phyloP scores from a whole-genome alignment of 2,113 vertebrate genomes.

The Atractosteus spatula region DNA sequence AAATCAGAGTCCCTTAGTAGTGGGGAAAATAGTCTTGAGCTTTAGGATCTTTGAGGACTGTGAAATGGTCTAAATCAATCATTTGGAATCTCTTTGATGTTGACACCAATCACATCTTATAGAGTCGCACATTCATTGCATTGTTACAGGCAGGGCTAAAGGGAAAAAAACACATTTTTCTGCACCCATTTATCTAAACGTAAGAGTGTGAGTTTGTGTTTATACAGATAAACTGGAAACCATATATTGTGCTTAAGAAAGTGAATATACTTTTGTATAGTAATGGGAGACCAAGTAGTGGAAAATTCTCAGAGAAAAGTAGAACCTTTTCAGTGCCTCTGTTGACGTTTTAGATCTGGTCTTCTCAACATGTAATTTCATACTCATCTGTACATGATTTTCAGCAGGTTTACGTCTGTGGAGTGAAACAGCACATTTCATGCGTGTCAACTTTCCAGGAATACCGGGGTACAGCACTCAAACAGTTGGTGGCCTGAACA shows the following conservation, averaged over 20 bases:
- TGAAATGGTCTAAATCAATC: neutral
- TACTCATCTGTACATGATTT: neutral
- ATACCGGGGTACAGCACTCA: too few species aligned
- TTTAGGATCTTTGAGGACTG: neutral
- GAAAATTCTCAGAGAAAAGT: conserved; percentile 16
- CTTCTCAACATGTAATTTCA: conserved; percentile 26
- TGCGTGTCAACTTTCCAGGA: too few species aligned
- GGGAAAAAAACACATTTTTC: neutral
- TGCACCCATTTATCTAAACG: neutral
- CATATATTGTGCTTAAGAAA: too few species aligned
- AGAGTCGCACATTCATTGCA: neutral
- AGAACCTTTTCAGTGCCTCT: neutral
- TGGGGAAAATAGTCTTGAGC: too few species aligned
- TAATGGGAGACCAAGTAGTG: conserved; percentile 13
- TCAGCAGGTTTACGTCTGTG: too few species aligned
- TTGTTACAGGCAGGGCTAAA: neutral
- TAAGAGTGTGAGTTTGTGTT: neutral
- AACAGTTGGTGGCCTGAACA: too few species aligned
- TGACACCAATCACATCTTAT: neutral
- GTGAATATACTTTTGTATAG: too few species aligned
- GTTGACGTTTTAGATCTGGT: conserved; percentile 10
- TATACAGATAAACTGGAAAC: neutral
- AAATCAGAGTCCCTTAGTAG: too few species aligned
- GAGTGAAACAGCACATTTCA: too few species aligned
- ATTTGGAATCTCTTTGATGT: neutral